phyloP scores from a whole-genome alignment of 1,140 invertebrate genomes.

The Eciton burchellii region DNA sequence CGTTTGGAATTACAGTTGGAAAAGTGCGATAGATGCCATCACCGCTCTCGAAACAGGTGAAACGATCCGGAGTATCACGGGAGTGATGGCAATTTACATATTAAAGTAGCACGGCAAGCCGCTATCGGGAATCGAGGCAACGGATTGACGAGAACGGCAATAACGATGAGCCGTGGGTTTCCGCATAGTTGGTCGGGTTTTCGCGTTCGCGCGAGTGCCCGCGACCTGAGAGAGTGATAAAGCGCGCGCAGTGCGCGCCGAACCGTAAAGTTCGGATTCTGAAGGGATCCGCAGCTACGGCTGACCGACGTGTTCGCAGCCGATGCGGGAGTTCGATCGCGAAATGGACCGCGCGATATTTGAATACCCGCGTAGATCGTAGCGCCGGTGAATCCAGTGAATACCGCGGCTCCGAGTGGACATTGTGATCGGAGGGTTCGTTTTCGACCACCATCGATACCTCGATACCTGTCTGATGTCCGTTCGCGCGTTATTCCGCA shows the following conservation, averaged over 20 bases:
- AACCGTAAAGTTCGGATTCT: slow-evolving; percentile 28
- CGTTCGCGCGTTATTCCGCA: neutral
- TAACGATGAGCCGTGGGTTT: neutral
- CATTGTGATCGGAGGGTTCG: slow-evolving; percentile 37
- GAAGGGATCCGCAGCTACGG: neutral
- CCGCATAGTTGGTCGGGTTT: neutral
- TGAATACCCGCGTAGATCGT: slow-evolving; percentile 42
- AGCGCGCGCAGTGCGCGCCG: slow-evolving; percentile 21
- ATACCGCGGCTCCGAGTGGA: slow-evolving; percentile 5
- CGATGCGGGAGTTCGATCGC: slow-evolving; percentile 47
- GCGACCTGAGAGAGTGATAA: slow-evolving; percentile 32
- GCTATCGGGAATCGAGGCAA: slow-evolving; percentile 10
- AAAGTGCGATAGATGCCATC: neutral
- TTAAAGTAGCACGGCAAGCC: neutral
- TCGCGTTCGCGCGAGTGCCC: neutral
- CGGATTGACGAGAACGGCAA: neutral
- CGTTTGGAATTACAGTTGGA: neutral
- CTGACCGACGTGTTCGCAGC: slow-evolving; percentile 10
- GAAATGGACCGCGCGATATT: slow-evolving; percentile 57
- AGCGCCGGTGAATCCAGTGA: slow-evolving; percentile 14
- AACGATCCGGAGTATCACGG: neutral
- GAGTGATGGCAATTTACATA: neutral
- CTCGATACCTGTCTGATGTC: slow-evolving; percentile 36
- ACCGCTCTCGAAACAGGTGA: neutral
- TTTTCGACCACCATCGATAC: slow-evolving; percentile 16